These are phyloP conservation scores for Meiosimyza decipiens DNA, from an alignment of 2,888 invertebrate genomes.

Conservation along the genomic window DNA sequence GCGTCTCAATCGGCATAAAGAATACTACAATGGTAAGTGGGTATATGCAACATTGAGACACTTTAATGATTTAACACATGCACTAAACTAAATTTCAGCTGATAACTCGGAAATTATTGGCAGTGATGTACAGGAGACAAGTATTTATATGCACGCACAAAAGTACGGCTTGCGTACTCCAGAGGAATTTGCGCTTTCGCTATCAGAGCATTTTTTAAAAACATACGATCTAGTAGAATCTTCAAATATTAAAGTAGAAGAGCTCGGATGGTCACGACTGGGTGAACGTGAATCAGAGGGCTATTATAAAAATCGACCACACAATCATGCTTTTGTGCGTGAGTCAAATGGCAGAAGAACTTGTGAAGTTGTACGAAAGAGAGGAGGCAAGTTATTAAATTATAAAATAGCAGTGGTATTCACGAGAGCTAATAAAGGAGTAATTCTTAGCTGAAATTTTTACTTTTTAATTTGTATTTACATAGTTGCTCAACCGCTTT, in stretches of 20 bases:
- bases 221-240: conserved; percentile 43
- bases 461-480: neutral
- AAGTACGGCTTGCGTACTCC: conserved; percentile 43
- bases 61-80: neutral
- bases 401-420: too few species aligned
- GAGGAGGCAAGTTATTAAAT: conserved; percentile 35
- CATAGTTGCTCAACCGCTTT: conserved; percentile 39
- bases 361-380: conserved; percentile 46
- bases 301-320: conserved; percentile 39
- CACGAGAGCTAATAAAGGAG: neutral
- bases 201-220: conserved; percentile 46
- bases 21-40: conserved; percentile 46
- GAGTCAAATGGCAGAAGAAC: conserved; percentile 40
- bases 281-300: conserved; percentile 33
- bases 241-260: conserved; percentile 46
- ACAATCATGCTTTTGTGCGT: conserved; percentile 46
- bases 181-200: conserved; percentile 46
- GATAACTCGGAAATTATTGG: conserved; percentile 49
- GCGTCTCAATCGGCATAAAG: conserved; percentile 47
- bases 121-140: conserved; percentile 48
- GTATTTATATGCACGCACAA: conserved; percentile 46
- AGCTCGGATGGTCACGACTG: conserved; percentile 44
- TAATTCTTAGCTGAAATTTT: neutral
- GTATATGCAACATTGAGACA: neutral
- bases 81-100: conserved; percentile 33